Conservation (phyloP, 2,113 vertebrate genomes). For the Xiphophorus couchianus region DNA sequence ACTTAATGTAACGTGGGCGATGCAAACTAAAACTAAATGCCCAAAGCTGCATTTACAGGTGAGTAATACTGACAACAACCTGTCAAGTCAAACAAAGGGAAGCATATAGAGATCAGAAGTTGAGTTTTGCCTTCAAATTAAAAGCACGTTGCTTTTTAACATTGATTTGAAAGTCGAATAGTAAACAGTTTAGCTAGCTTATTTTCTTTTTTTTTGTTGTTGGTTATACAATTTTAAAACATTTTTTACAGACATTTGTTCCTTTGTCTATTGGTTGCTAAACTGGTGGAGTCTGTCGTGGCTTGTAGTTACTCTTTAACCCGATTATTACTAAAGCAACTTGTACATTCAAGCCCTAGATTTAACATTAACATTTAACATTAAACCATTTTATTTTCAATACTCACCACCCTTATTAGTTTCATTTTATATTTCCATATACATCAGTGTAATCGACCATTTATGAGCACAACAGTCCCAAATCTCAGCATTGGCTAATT, state of each 20-base stretch:
- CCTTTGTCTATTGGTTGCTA: no score
- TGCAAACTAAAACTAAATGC: not conserved
- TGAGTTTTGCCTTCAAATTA: constrained; percentile 29
- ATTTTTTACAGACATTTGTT: not conserved
- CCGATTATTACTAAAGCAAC: not conserved
- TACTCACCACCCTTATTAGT: not conserved
- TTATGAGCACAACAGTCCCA: no score
- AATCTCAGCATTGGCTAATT: no score
- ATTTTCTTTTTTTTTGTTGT: not conserved
- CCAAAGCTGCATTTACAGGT: not conserved
- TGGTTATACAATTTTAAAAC: not conserved
- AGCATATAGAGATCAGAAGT: not conserved
- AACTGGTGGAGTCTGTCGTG: no score
- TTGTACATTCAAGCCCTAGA: not conserved
- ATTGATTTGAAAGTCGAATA: not conserved
- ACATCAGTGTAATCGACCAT: no score
- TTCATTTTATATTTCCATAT: not conserved
- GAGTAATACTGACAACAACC: not conserved
- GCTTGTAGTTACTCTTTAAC: not conserved
- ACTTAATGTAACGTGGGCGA: not conserved
- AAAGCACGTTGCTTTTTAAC: not conserved
- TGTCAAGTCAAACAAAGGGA: constrained; percentile 13
- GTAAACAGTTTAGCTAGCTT: no score
- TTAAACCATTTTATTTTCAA: not conserved
- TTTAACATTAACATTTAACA: not conserved